Percentiles rank a stretch among this genome's conserved stretches.
Evolutionary conservation across 2,888 invertebrate species (phyloP).

Genomic region (Drosophila antonietae): DNA sequence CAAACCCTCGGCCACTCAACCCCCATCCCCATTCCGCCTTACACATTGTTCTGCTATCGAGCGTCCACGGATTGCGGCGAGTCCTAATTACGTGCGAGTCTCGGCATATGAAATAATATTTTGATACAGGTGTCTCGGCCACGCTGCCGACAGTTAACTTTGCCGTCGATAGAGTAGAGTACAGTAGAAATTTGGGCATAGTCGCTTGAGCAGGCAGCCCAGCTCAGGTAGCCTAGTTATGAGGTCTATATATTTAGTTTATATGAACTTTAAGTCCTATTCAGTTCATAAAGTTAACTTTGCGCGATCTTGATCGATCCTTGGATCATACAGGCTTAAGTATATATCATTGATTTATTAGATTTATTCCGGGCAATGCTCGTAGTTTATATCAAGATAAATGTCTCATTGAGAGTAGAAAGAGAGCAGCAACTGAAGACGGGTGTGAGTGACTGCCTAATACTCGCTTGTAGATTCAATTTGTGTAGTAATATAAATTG

Average conservation of each 20-base stretch:
- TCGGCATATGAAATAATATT: constrained; percentile 81
- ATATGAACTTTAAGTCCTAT: too few species aligned
- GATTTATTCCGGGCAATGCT: neutral
- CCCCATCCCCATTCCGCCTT: neutral
- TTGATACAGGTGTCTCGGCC: constrained; percentile 62
- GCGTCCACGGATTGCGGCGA: constrained; percentile 17
- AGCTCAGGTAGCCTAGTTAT: neutral
- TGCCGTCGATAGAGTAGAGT: neutral
- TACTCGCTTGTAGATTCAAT: neutral
- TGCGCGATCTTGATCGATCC: neutral
- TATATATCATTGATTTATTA: neutral
- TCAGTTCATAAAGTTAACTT: neutral
- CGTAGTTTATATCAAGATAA: neutral
- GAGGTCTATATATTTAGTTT: neutral
- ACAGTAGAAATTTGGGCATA: neutral
- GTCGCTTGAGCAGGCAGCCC: neutral
- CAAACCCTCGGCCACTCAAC: neutral
- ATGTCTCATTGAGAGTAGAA: neutral
- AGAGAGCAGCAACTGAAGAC: neutral
- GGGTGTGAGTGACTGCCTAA: neutral
- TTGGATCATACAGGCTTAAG: neutral
- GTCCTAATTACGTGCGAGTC: constrained; percentile 79
- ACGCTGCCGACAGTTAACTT: constrained; percentile 35
- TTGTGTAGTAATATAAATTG: too few species aligned
- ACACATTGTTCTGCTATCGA: neutral